Evolutionary conservation across 2,888 invertebrate genomes (phyloP), one percentile per base, ranked within the genome.

Genomic region (Glaucopsyche alexis): DNA sequence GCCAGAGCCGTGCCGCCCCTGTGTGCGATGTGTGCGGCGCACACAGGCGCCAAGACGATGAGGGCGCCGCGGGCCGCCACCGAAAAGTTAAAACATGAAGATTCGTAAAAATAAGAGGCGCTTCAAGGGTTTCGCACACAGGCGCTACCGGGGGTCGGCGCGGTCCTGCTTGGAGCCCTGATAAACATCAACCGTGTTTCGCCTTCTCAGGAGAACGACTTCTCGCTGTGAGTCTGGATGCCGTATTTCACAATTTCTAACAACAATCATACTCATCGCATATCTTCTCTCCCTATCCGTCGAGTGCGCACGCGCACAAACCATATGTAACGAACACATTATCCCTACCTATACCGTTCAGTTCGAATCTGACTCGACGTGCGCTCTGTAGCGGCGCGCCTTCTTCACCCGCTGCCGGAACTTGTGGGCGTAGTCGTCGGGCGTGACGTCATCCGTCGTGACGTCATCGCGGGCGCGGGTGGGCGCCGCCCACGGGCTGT

Each of bases 351-450:
- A 76, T 77, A 29, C 79, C 82, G 81, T 84, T 91, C 86, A 91
- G 84, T 95, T 95, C 69, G 95, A 95, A 82, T 95, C 95, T 0
- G 95, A 95, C 77, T 95, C 95, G 84, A 95, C 94, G 79, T 94
- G 95, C 83, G 92, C 94, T 79, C 95, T 92, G 83, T 95, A 94
- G 83, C 95, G 89, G 7, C 95, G 90, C 1, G 94, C 94, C 78
- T 94, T 94, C 81, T 95, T 94, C 55, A 95, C 92, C 64, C 95
- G 91, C 76, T 94, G 95, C 72, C 94, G 86, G 79, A 94, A 94
- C 77, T 93, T 93, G 67, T 93, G 82, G 8, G 92, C 90, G 75
- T 91, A 92, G 79, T 94, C 94, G 67, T 93, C 92, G 72, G 91
- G 91, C 0, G 92, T 91, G 0, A 85, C 86, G 16, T 91, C 89